These are phyloP conservation scores for Eilema depressum DNA, from an alignment of 2,888 invertebrate genomes.

Conservation along the genomic window DNA sequence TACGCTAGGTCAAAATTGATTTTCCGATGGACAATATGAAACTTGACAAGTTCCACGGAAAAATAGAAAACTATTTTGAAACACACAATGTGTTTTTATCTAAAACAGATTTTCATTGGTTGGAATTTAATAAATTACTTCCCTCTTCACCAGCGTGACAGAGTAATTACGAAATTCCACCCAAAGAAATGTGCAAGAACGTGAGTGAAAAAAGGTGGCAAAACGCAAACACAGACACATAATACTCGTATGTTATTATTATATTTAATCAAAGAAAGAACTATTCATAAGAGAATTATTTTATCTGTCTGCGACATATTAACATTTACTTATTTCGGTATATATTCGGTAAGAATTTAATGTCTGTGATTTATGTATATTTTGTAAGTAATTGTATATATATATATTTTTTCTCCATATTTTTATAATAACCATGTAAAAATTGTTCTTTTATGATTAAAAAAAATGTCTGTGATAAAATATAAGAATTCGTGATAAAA, in stretches of 20 bases:
- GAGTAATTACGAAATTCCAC: not conserved
- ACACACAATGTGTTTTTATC: not conserved
- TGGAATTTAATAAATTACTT: not conserved
- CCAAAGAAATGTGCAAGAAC: not conserved
- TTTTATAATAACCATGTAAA: too few species aligned
- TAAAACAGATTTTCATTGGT: not conserved
- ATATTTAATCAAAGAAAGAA: not conserved
- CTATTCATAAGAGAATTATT: not conserved
- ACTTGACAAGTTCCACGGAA: not conserved
- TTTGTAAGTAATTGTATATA: too few species aligned
- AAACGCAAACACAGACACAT: not conserved
- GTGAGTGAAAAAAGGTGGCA: not conserved
- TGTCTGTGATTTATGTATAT: slow-evolving; percentile 15
- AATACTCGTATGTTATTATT: not conserved
- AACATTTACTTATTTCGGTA: not conserved
- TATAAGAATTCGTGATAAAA: slow-evolving; percentile 10
- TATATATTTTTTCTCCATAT: too few species aligned
- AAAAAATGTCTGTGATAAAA: slow-evolving; percentile 18
- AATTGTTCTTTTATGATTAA: too few species aligned
- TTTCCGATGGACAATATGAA: not conserved
- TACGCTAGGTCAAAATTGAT: not conserved
- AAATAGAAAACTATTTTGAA: not conserved
- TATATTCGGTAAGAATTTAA: slow-evolving; percentile 19
- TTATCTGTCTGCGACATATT: slow-evolving; percentile 1
- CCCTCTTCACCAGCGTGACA: not conserved